phyloP scores from a whole-genome alignment of 2,888 invertebrate species.

The Sphaerophoria rueppellii region DNA sequence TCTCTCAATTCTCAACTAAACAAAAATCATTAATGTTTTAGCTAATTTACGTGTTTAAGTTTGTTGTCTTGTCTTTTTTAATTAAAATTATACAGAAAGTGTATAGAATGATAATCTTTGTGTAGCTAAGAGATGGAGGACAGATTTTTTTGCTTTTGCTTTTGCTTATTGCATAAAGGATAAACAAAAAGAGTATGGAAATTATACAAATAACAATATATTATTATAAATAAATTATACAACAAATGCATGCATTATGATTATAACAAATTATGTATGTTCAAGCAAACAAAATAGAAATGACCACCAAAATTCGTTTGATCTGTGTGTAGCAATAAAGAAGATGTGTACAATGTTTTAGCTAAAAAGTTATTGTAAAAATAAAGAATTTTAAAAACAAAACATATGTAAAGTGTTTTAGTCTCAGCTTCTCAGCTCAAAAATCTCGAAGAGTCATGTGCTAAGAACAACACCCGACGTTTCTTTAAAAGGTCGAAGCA shows the following conservation, averaged over 20 bases:
- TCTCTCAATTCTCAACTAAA: neutral
- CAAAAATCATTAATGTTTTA: conserved; percentile 4
- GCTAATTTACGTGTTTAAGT: conserved; percentile 38
- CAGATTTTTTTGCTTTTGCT: conserved; percentile 48
- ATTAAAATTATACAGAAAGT: neutral
- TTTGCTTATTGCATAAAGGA: conserved; percentile 16
- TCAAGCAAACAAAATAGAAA: conserved; percentile 45
- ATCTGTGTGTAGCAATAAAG: conserved; percentile 68
- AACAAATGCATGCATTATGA: conserved; percentile 4
- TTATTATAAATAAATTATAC: conserved; percentile 1
- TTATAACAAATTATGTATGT: conserved; percentile 19
- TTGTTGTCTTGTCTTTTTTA: conserved; percentile 12
- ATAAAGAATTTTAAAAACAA: conserved; percentile 48
- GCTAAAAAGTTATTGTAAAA: conserved; percentile 70
- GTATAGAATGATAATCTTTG: neutral
- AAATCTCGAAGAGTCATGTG: too few species aligned
- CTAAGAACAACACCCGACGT: too few species aligned
- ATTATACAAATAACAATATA: conserved; percentile 31
- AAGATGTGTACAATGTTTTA: conserved; percentile 67
- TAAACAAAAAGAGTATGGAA: conserved; percentile 37
- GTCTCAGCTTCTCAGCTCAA: too few species aligned
- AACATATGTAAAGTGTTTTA: too few species aligned
- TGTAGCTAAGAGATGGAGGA: conserved; percentile 24
- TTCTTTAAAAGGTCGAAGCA: too few species aligned
- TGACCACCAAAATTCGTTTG: conserved; percentile 64